Conservation (phyloP, 2,888 invertebrate species). For the Hirtodrosophila duncani region DNA sequence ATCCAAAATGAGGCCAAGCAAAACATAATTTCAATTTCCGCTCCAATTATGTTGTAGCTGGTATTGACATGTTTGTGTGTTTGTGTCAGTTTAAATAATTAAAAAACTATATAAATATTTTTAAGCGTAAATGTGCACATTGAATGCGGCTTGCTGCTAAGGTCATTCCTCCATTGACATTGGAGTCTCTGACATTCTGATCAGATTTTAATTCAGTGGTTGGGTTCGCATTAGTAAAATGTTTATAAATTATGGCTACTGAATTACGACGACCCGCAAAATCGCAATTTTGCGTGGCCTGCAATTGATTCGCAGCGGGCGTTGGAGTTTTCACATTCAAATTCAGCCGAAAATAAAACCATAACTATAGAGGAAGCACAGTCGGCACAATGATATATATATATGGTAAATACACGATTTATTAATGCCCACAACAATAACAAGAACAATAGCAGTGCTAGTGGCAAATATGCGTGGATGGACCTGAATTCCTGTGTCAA, state of each 20-base stretch:
- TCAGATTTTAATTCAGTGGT: too few species aligned
- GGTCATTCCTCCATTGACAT: too few species aligned
- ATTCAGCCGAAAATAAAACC: conserved; percentile 7
- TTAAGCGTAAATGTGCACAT: too few species aligned
- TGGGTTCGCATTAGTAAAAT: conserved; percentile 22
- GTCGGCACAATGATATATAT: too few species aligned
- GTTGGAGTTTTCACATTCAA: too few species aligned
- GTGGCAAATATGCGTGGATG: too few species aligned
- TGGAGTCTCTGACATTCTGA: too few species aligned
- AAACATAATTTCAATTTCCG: conserved; percentile 68
- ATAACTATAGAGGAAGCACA: too few species aligned
- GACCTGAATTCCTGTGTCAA: too few species aligned
- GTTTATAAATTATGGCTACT: conserved; percentile 29
- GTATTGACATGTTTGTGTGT: conserved; percentile 23
- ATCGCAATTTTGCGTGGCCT: conserved; percentile 37
- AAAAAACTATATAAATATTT: conserved; percentile 39
- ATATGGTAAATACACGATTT: conserved; percentile 44
- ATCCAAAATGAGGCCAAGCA: conserved; percentile 42
- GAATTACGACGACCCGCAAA: conserved; percentile 26
- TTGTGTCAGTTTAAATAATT: conserved; percentile 51
- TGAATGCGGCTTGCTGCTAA: too few species aligned
- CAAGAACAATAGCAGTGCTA: conserved; percentile 3
- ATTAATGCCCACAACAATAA: conserved; percentile 30
- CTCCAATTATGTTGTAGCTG: conserved; percentile 42
- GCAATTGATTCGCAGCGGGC: conserved; percentile 34